Percentiles rank a stretch among this genome's conserved stretches.
These are phyloP conservation scores for Felis chaus DNA, from an alignment of 2,113 vertebrate genomes.

Conservation along the genomic window DNA sequence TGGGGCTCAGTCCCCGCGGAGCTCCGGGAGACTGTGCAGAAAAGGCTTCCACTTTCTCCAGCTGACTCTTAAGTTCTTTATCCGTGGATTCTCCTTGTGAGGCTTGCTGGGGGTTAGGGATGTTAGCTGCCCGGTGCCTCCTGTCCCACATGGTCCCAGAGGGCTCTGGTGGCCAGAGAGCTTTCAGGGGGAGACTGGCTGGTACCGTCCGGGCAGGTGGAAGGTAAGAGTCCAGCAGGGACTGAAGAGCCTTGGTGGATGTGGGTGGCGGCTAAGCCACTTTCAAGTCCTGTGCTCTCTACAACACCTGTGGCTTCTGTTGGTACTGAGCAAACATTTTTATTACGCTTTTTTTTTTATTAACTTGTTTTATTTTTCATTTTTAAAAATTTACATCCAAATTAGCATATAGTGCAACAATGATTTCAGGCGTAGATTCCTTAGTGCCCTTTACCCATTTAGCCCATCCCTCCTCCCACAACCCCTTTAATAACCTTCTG, in stretches of 20 bases:
- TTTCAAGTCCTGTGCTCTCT: not conserved
- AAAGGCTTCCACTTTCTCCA: not conserved
- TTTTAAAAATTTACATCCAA: too few relatives aligned
- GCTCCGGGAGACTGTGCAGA: not conserved
- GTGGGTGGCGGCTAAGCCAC: not conserved
- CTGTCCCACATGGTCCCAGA: not conserved
- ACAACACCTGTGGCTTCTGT: not conserved
- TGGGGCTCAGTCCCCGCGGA: not conserved
- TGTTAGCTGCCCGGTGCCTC: not conserved
- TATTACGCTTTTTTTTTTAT: not conserved
- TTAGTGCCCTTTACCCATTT: too few relatives aligned
- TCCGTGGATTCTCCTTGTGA: not conserved
- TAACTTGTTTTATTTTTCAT: too few relatives aligned
- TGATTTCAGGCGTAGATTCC: too few relatives aligned
- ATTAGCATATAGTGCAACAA: too few relatives aligned
- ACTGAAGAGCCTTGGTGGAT: not conserved
- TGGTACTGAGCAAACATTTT: not conserved
- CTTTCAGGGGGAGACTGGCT: not conserved
- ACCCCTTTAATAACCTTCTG: too few relatives aligned
- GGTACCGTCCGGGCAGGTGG: not conserved
- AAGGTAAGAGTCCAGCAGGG: not conserved
- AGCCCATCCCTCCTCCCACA: too few relatives aligned
- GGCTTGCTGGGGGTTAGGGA: accelerated
- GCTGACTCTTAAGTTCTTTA: accelerated
- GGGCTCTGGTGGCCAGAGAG: not conserved